phyloP scores from a whole-genome alignment of 2,888 invertebrate species.

The Ennomos fuscantarius region DNA sequence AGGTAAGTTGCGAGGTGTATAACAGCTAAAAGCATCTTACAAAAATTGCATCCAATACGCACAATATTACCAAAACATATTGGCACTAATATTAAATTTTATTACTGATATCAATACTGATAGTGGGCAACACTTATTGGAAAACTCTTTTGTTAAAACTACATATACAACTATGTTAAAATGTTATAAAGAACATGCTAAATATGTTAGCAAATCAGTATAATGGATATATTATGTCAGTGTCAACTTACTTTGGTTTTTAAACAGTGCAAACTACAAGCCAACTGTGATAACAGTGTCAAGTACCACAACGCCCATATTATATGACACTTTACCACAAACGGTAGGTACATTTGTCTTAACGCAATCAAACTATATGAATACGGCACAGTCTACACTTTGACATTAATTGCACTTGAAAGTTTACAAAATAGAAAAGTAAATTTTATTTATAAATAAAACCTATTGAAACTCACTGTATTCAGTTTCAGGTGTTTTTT shows the following conservation, averaged over 20 bases:
- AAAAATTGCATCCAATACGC: slow-evolving; percentile 3
- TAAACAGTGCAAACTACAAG: background rate
- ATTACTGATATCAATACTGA: slow-evolving; percentile 25
- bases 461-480: background rate
- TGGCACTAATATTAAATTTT: slow-evolving; percentile 20
- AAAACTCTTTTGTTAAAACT: background rate
- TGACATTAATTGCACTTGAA: too few relatives aligned
- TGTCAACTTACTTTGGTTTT: slow-evolving; percentile 22
- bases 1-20: too few relatives aligned
- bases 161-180: too few relatives aligned
- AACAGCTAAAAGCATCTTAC: background rate
- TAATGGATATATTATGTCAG: slow-evolving; percentile 6
- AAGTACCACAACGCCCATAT: background rate
- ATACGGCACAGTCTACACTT: too few relatives aligned
- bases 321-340: too few relatives aligned
- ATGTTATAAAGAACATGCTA: background rate
- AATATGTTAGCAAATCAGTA: slow-evolving; percentile 10
- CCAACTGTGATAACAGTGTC: background rate
- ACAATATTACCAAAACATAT: slow-evolving; percentile 8
- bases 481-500: background rate
- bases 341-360: background rate
- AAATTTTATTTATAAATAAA: too few relatives aligned
- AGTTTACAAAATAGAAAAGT: too few relatives aligned
- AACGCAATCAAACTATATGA: slow-evolving; percentile 13
- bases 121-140: background rate